A percentile compares a stretch with the other conserved stretches of the same genome.
Evolutionary conservation across 1,140 invertebrate species (phyloP).

Genomic region (Penaeus vannamei): DNA sequence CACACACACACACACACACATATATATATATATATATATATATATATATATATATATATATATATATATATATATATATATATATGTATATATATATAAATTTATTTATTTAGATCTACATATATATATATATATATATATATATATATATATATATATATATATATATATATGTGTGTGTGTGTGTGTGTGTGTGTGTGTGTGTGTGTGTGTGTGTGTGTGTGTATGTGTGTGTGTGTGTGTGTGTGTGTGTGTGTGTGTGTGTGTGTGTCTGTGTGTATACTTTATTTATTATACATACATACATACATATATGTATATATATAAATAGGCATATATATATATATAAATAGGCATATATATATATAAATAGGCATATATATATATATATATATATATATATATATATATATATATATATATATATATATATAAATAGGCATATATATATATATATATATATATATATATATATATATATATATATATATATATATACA

Average conservation of each 20-base stretch:
- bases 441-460: not conserved
- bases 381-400: too few relatives aligned
- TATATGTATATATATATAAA: too few relatives aligned
- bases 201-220: slow-evolving; percentile 13
- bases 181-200: slow-evolving; percentile 13
- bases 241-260: slow-evolving; percentile 13
- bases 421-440: not conserved
- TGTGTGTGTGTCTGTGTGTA: not conserved
- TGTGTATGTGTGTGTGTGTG: slow-evolving; percentile 13
- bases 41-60: slow-evolving; percentile 16
- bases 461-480: not conserved
- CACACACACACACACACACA: slow-evolving; percentile 11
- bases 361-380: not conserved
- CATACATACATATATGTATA: not conserved
- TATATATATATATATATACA: not conserved
- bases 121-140: too few relatives aligned
- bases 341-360: not conserved
- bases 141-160: slow-evolving; percentile 3
- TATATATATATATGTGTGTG: too few relatives aligned
- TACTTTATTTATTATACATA: not conserved
- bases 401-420: slow-evolving; percentile 11
- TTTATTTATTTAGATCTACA: not conserved
- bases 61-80: slow-evolving; percentile 16
- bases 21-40: slow-evolving; percentile 16
- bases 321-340: not conserved